Percentiles rank a stretch among this genome's conserved stretches.
Conservation (phyloP, 2,888 invertebrate genomes). For the Mactromeris polynyma region DNA sequence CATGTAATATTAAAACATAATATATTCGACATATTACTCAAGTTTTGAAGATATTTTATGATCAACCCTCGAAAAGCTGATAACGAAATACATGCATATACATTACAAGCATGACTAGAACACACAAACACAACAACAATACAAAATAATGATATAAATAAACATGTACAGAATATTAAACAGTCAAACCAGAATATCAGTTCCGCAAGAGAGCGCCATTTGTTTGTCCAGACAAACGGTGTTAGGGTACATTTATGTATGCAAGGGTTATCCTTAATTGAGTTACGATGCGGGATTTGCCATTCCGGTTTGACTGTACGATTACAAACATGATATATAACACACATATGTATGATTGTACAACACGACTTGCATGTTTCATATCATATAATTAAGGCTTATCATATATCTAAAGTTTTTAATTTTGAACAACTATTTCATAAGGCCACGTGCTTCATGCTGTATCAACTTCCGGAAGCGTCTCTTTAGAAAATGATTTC, state of each 20-base stretch:
- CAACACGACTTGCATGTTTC: slow-evolving; percentile 10
- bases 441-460: neutral
- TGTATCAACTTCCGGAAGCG: neutral
- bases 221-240: neutral
- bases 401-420: neutral
- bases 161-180: neutral
- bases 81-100: neutral
- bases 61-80: neutral
- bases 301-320: neutral
- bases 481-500: neutral
- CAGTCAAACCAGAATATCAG: neutral
- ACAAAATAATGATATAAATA: neutral
- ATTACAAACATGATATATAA: neutral
- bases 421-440: neutral
- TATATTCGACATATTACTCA: too few relatives aligned
- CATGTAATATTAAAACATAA: too few relatives aligned
- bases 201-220: neutral
- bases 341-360: neutral
- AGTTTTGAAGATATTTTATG: neutral
- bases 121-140: neutral
- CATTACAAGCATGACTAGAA: neutral
- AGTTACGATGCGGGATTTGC: neutral
- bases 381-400: neutral
- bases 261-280: too few relatives aligned
- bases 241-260: neutral